These are phyloP conservation scores for Drosophila maculinotata DNA, from an alignment of 2,888 invertebrate genomes.

Conservation along the genomic window DNA sequence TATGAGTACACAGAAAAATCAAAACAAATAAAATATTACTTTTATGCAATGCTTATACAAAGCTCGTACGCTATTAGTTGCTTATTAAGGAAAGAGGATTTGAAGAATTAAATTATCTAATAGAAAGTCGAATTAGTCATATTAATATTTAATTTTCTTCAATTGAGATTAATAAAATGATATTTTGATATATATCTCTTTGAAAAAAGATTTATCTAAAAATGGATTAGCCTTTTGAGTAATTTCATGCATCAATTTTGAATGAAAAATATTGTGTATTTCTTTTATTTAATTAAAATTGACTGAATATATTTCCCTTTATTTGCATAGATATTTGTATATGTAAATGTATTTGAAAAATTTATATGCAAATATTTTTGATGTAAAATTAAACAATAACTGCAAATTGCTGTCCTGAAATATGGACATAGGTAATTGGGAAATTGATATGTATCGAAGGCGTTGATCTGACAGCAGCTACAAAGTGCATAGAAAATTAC, in stretches of 20 bases:
- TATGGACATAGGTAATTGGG: background rate
- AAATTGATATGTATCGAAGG: constrained; percentile 16
- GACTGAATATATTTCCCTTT: background rate
- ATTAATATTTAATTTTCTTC: background rate
- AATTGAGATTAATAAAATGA: too few relatives aligned
- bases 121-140: too few relatives aligned
- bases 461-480: constrained; percentile 31
- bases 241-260: background rate
- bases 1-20: background rate
- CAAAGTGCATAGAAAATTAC: constrained; percentile 7
- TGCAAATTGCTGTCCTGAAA: background rate
- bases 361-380: background rate
- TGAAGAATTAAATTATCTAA: background rate
- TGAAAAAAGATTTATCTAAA: too few relatives aligned
- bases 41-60: background rate
- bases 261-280: background rate
- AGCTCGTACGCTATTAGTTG: background rate
- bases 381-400: background rate
- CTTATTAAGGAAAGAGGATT: background rate
- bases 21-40: background rate
- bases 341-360: background rate
- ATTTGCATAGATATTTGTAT: background rate
- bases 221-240: background rate
- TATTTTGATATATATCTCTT: too few relatives aligned
- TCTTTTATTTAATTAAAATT: background rate